These are phyloP conservation scores for Platycercus adscitus DNA, from an alignment of 2,113 vertebrate genomes.

Conservation along the genomic window DNA sequence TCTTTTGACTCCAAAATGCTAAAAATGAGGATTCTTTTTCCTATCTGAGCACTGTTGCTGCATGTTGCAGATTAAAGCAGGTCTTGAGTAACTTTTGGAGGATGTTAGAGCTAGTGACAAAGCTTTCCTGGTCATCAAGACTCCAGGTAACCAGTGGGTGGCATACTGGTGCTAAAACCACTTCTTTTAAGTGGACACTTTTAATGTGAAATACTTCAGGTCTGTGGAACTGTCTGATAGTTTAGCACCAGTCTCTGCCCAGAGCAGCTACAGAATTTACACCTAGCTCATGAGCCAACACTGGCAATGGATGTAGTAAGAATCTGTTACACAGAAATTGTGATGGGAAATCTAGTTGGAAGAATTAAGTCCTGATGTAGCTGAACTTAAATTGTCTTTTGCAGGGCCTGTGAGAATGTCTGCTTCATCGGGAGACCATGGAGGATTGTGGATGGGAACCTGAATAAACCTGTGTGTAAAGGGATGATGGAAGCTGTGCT, in stretches of 20 bases:
- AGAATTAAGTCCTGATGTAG: neutral
- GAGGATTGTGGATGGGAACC: conserved; percentile 89
- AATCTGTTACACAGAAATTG: rapidly evolving
- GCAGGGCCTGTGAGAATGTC: conserved; percentile 61
- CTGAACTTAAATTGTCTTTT: neutral
- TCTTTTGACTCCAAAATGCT: neutral
- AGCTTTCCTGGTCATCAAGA: neutral
- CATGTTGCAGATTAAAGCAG: neutral
- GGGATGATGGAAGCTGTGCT: conserved; percentile 93
- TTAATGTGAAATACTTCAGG: neutral
- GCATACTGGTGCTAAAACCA: neutral
- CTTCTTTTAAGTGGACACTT: neutral
- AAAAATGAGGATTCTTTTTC: neutral
- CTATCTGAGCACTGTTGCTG: neutral
- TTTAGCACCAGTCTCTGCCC: neutral
- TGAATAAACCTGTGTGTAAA: conserved; percentile 91
- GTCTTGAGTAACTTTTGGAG: neutral
- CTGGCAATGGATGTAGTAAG: rapidly evolving
- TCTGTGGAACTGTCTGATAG: neutral
- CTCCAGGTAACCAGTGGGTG: neutral
- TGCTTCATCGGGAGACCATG: conserved; percentile 91
- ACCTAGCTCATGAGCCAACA: neutral
- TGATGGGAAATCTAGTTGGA: neutral
- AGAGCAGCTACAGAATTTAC: neutral
- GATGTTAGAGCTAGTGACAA: neutral